phyloP scores from a whole-genome alignment of 2,888 invertebrate genomes.

The Andrena marginata region DNA sequence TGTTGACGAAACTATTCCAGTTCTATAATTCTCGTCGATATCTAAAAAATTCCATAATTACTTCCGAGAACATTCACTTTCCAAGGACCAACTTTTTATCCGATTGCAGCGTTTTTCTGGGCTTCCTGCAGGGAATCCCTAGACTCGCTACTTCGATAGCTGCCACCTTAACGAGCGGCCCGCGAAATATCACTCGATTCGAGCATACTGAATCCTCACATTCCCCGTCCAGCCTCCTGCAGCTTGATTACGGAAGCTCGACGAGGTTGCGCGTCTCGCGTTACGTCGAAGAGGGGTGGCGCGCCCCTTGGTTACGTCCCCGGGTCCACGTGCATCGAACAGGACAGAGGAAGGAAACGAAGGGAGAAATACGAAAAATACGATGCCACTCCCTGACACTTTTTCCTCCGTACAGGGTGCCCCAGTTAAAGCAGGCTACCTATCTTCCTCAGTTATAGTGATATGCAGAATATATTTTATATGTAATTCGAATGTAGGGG shows the following conservation, averaged over 20 bases:
- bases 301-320: conserved; percentile 9
- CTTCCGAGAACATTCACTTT: background rate
- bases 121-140: too few species aligned
- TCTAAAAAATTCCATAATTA: background rate
- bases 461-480: too few species aligned
- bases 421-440: too few species aligned
- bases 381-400: background rate
- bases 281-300: conserved; percentile 27
- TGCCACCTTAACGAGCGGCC: conserved; percentile 19
- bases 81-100: too few species aligned
- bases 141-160: background rate
- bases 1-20: background rate
- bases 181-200: conserved; percentile 26
- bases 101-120: too few species aligned
- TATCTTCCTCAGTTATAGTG: too few species aligned
- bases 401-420: too few species aligned
- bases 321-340: background rate
- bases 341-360: background rate
- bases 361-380: background rate
- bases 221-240: conserved; percentile 22
- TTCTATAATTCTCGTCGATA: background rate
- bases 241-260: conserved; percentile 56
- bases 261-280: conserved; percentile 50
- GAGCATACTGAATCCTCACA: conserved; percentile 42
- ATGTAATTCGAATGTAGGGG: too few species aligned